Conservation (phyloP, 2,888 invertebrate genomes). For the Caenorhabditis doughertyi region DNA sequence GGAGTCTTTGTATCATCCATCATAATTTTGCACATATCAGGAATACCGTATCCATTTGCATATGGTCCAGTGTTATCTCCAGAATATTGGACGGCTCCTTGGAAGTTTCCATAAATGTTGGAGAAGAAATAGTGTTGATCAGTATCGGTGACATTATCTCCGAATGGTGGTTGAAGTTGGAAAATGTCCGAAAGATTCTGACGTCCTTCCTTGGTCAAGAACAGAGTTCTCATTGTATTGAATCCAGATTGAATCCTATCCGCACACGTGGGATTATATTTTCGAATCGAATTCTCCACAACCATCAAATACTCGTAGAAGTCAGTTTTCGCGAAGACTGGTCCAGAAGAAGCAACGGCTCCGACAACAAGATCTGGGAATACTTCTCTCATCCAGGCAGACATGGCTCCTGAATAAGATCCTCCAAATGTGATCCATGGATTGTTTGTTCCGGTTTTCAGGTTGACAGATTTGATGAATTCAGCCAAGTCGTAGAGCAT, state of each 20-base stretch:
- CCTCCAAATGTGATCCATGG: constrained; percentile 97
- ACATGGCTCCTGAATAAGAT: constrained; percentile 84
- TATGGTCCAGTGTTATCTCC: constrained; percentile 89
- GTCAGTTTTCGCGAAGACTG: constrained; percentile 90
- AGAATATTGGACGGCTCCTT: constrained; percentile 94
- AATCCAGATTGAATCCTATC: constrained; percentile 63
- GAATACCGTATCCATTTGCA: constrained; percentile 87
- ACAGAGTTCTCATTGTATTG: constrained; percentile 50
- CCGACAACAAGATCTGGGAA: constrained; percentile 91
- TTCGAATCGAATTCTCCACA: constrained; percentile 64
- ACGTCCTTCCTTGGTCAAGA: constrained; percentile 57
- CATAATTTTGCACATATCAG: constrained; percentile 90
- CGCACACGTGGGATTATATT: constrained; percentile 58
- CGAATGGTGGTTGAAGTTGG: constrained; percentile 63
- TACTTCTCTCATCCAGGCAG: constrained; percentile 86
- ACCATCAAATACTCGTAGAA: constrained; percentile 85
- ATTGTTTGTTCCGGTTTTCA: constrained; percentile 74
- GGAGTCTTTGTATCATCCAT: constrained; percentile 70
- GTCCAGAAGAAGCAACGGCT: constrained; percentile 93
- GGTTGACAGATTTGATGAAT: constrained; percentile 89
- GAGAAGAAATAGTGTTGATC: constrained; percentile 89
- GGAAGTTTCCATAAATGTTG: constrained; percentile 90
- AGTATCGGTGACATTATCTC: constrained; percentile 64
- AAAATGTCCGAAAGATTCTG: constrained; percentile 57
- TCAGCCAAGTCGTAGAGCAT: constrained; percentile 89